Evolutionary conservation across 2,113 vertebrate species (phyloP).

Genomic region (Galbula dea): DNA sequence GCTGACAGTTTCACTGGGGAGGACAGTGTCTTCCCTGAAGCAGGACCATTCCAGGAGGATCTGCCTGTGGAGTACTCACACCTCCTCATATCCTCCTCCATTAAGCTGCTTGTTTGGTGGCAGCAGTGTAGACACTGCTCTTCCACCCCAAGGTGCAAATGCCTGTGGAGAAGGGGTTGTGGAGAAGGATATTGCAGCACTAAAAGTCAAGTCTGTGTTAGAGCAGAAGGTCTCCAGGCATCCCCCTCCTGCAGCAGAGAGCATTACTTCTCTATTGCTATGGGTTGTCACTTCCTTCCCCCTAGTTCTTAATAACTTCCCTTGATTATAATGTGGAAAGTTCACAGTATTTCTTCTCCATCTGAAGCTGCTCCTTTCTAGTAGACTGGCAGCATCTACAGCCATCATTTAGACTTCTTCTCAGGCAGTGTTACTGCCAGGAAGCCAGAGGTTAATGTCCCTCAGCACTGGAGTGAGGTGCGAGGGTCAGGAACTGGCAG

Average conservation of each 20-base stretch:
- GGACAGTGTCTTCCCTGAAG: neutral
- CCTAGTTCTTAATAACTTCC: neutral
- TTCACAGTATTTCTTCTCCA: neutral
- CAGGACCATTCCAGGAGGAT: neutral
- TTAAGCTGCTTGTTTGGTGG: neutral
- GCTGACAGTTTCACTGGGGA: neutral
- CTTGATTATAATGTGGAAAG: neutral
- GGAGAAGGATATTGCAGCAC: neutral
- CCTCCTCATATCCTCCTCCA: neutral
- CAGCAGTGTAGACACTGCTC: neutral
- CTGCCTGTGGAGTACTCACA: neutral
- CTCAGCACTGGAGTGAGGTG: accelerated
- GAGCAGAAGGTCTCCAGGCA: neutral
- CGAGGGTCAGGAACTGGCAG: neutral
- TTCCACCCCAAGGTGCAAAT: neutral
- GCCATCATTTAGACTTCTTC: neutral
- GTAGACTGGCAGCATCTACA: neutral
- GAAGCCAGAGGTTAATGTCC: neutral
- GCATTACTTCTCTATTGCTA: neutral
- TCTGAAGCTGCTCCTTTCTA: neutral
- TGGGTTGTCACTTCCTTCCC: neutral
- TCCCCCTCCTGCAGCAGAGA: neutral
- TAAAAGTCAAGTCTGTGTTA: neutral
- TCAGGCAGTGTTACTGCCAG: neutral
- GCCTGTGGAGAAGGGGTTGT: neutral